phyloP scores from a whole-genome alignment of 2,797 vertebrate species.

The Petrocephalus schoutedeni region DNA sequence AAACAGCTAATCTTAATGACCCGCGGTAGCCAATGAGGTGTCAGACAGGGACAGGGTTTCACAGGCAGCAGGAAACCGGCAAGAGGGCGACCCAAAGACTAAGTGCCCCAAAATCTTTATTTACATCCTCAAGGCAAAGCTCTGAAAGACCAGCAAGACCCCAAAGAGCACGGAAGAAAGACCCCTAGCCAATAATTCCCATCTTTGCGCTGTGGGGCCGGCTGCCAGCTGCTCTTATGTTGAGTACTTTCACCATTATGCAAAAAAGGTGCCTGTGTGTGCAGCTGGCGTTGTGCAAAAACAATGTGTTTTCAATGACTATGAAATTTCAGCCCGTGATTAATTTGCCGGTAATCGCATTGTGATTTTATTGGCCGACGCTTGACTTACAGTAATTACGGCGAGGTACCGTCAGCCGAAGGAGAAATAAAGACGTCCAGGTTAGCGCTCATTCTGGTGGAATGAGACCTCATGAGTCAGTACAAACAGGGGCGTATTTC shows the following conservation, averaged over 20 bases:
- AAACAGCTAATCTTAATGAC: slow-evolving; percentile 27
- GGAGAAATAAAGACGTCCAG: slow-evolving; percentile 43
- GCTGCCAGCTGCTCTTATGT: slow-evolving; percentile 32
- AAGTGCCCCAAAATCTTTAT: slow-evolving; percentile 23
- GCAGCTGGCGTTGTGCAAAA: slow-evolving; percentile 24
- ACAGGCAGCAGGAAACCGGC: slow-evolving; percentile 33
- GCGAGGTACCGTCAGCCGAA: slow-evolving; percentile 36
- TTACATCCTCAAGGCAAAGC: slow-evolving; percentile 32
- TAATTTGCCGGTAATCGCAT: slow-evolving; percentile 42
- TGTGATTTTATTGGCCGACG: neutral
- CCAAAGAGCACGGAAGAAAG: neutral
- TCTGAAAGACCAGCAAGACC: slow-evolving; percentile 24
- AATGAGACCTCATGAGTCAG: slow-evolving; percentile 35
- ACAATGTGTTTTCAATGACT: slow-evolving; percentile 30
- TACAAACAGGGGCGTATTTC: slow-evolving; percentile 36
- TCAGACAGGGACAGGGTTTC: slow-evolving; percentile 31
- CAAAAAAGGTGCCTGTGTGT: neutral
- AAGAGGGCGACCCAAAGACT: slow-evolving; percentile 15
- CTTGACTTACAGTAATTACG: slow-evolving; percentile 27
- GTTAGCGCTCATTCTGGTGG: slow-evolving; percentile 53
- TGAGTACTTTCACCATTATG: slow-evolving; percentile 18
- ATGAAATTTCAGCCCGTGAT: slow-evolving; percentile 40
- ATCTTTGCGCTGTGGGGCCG: slow-evolving; percentile 25
- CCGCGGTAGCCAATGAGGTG: slow-evolving; percentile 38
- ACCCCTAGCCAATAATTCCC: neutral